phyloP scores from a whole-genome alignment of 2,113 vertebrate species.

The Cyprinodon tularosa region DNA sequence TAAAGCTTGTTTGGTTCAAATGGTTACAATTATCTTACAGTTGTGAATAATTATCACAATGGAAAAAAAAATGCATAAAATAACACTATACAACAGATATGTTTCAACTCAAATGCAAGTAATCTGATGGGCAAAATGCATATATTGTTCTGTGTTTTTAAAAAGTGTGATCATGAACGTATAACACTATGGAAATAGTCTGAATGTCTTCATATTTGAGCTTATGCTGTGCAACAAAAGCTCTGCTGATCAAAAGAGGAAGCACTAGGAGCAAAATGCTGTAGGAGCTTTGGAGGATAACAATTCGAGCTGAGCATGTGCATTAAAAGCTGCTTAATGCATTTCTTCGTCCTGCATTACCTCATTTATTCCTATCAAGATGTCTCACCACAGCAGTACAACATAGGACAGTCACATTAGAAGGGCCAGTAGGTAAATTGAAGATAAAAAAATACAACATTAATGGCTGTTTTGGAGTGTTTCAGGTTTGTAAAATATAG shows the following conservation, averaged over 20 bases:
- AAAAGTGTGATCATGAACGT: background rate
- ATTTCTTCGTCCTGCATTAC: conserved; percentile 26
- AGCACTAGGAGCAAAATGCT: conserved; percentile 51
- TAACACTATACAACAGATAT: conserved; percentile 40
- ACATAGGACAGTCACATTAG: conserved; percentile 42
- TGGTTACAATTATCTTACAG: conserved; percentile 68
- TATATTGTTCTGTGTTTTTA: conserved; percentile 12
- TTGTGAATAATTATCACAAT: conserved; percentile 64
- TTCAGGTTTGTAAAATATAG: conserved; percentile 13
- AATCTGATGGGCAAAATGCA: conserved; percentile 17
- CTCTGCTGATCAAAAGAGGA: conserved; percentile 61
- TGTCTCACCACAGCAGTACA: background rate
- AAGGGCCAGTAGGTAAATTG: conserved; percentile 37
- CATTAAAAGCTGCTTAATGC: conserved; percentile 31
- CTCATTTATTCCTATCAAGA: conserved; percentile 1
- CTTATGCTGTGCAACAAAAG: conserved; percentile 10
- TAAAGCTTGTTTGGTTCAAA: conserved; percentile 77
- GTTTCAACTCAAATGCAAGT: conserved; percentile 28
- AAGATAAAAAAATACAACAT: conserved; percentile 23
- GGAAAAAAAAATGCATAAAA: conserved; percentile 52
- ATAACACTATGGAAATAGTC: conserved; percentile 23
- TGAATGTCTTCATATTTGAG: conserved; percentile 19
- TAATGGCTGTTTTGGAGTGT: background rate
- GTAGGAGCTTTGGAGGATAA: conserved; percentile 40
- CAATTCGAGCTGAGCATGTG: conserved; percentile 37